A percentile compares a stretch with the other conserved stretches of the same genome.
Conservation (phyloP, 2,113 vertebrate species). For the Crotophaga sulcirostris region DNA sequence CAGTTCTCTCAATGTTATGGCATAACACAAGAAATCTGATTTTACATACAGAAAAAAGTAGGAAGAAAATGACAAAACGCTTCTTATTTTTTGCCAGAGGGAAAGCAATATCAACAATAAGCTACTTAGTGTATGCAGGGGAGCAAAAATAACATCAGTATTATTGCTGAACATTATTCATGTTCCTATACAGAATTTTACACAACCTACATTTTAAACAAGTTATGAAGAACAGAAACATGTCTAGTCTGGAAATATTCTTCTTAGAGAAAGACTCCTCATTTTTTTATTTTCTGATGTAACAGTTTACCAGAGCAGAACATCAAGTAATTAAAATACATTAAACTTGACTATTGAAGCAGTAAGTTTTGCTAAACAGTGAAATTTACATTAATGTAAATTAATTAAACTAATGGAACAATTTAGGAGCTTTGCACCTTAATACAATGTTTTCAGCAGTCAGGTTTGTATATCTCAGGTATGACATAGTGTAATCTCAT, state of each 20-base stretch:
- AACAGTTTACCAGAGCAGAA: background rate
- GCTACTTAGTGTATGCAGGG: background rate
- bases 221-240: background rate
- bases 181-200: background rate
- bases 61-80: background rate
- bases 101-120: background rate
- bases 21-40: background rate
- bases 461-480: background rate
- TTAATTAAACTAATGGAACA: background rate
- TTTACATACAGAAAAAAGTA: background rate
- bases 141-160: background rate
- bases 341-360: background rate
- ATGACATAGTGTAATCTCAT: background rate
- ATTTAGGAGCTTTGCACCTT: background rate
- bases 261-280: background rate
- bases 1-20: background rate
- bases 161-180: background rate
- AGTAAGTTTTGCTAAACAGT: background rate
- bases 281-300: background rate
- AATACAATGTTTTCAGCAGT: background rate
- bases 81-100: background rate
- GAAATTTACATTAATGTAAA: background rate
- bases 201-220: background rate
- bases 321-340: slow-evolving; percentile 1
- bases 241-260: background rate